Conservation (phyloP, 37 sponge, comb jelly and placozoan genomes). For the Theonella swinhoei region DNA sequence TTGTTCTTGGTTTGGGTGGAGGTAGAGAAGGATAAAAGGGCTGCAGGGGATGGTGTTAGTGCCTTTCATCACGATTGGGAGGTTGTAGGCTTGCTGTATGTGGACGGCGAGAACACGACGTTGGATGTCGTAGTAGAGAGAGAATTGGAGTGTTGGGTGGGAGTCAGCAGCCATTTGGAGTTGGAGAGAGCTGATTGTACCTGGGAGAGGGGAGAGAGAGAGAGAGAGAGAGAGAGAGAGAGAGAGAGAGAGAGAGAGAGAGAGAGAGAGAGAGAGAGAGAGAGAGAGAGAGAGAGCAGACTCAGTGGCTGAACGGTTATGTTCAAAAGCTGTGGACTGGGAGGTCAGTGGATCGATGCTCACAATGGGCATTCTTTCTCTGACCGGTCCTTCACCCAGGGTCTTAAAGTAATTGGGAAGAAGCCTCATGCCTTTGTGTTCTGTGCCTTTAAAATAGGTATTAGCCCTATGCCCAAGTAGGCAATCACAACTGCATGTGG, state of each 20-base stretch:
- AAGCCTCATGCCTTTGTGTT: too few species aligned
- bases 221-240: too few species aligned
- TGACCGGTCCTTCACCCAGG: too few species aligned
- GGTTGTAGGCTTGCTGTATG: conserved; percentile 31
- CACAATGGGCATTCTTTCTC: too few species aligned
- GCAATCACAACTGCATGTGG: too few species aligned
- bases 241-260: conserved; percentile 8
- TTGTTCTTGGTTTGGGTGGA: conserved; percentile 57
- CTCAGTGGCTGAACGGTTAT: too few species aligned
- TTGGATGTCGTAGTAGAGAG: conserved; percentile 70
- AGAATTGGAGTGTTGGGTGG: conserved; percentile 53
- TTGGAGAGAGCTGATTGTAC: background rate
- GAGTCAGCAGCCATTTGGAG: background rate
- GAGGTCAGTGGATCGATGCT: too few species aligned
- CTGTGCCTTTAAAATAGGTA: too few species aligned
- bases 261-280: background rate
- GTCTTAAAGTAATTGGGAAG: too few species aligned
- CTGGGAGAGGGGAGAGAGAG: background rate
- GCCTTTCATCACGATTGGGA: background rate
- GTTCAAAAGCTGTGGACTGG: too few species aligned
- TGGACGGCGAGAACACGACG: conserved; percentile 43
- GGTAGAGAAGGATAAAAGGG: conserved; percentile 49
- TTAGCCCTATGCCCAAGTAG: too few species aligned
- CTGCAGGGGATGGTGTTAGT: background rate
- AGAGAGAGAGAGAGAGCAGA: background rate